Evolutionary conservation across 2,888 invertebrate genomes (phyloP), one percentile per base, ranked within the genome.

Genomic region (Phoronis australis): DNA sequence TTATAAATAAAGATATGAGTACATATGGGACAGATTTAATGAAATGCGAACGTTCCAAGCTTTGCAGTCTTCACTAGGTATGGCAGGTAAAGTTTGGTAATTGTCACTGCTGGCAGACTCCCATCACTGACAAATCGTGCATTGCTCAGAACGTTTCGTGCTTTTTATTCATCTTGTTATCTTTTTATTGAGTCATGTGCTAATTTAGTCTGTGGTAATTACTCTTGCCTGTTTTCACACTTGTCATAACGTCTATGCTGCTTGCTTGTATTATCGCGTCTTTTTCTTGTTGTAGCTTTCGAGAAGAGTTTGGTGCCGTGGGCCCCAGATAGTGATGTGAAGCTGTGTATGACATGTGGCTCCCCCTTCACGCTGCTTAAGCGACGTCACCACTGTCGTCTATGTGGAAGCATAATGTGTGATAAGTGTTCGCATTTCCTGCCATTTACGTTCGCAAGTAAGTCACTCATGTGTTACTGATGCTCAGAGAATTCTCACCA

Each of bases 381-480:
- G 51, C 81, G 97, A 57, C 90, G 94, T 74, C 97, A 99, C 78
- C 99, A 99, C 78, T 99, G 99, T 71, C 82, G 96, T 54, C 82
- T 97, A 3, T 97, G 80, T 66, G 96, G 96, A 1, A 87, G 89
- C 49, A 86, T 96, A 52, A 87, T 95, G 82, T 96, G 96, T 73
- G 84, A 90, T 71, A 86, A 87, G 62, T 96, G 96, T 74, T 94
- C 94, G 0, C 80, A 85, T 64, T 94, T 92, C 76, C 80, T 96
- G 60, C 83, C 87, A 40, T 80, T 89, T 56, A 82, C 84, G 60
- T 83, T 84, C 74, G 94, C 92, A 49, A 71, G 77, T 77, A 63
- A 69, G 75, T 60, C 15, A n/a, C n/a, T n/a, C n/a, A n/a, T n/a
- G n/a, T n/a, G n/a, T n/a, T n/a, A n/a, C n/a, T n/a, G n/a, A n/a